phyloP scores from a whole-genome alignment of 2,888 invertebrate species.

The Philopedon plagiatum region DNA sequence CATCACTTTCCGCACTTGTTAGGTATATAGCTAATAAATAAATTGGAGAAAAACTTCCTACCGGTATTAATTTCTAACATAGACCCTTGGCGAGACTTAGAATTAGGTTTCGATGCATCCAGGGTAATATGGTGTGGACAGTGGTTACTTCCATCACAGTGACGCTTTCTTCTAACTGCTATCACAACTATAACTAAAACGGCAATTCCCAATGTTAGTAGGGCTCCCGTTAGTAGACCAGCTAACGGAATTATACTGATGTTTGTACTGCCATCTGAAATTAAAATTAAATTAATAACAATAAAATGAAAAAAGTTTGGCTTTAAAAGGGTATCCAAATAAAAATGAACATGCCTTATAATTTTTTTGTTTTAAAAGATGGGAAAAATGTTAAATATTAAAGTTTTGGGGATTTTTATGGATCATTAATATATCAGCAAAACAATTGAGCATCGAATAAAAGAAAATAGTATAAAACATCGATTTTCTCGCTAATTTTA shows the following conservation, averaged over 20 bases:
- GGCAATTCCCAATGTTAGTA: slow-evolving; percentile 77
- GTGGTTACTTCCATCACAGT: slow-evolving; percentile 65
- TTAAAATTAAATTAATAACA: too few species aligned
- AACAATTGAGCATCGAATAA: too few species aligned
- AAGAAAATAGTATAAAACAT: too few species aligned
- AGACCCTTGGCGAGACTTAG: slow-evolving; percentile 70
- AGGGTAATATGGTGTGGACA: slow-evolving; percentile 65
- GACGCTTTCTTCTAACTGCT: slow-evolving; percentile 75
- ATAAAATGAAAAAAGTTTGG: not conserved
- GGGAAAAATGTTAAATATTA: too few species aligned
- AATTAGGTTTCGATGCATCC: slow-evolving; percentile 70
- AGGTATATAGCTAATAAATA: not conserved
- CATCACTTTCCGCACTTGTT: too few species aligned
- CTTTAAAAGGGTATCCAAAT: not conserved
- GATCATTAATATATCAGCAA: too few species aligned
- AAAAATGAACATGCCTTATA: too few species aligned
- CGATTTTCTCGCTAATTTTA: too few species aligned
- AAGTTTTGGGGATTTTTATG: too few species aligned
- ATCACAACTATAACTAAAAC: slow-evolving; percentile 77
- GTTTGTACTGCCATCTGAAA: slow-evolving; percentile 77
- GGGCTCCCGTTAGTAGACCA: slow-evolving; percentile 76
- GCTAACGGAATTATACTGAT: slow-evolving; percentile 82
- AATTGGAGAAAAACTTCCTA: slow-evolving; percentile 2
- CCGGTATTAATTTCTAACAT: slow-evolving; percentile 83
- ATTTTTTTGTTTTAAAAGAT: too few species aligned